A percentile compares a stretch with the other conserved stretches of the same genome.
Evolutionary conservation across 2,113 vertebrate genomes (phyloP).

Genomic region (Osmerus eperlanus): DNA sequence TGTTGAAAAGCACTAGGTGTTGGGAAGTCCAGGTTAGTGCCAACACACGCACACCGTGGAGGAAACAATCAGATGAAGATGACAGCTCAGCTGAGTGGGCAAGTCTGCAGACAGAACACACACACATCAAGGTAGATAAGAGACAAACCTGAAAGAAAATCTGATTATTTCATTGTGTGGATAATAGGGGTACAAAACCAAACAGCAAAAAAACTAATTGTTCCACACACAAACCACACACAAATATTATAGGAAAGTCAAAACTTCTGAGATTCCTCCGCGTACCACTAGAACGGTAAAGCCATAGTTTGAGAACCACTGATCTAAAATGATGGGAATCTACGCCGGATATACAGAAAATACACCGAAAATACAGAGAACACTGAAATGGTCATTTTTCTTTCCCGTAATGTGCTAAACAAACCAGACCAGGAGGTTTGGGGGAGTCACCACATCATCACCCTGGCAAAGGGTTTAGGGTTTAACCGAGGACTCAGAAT

Average conservation of each 20-base stretch:
- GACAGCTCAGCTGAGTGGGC: not conserved
- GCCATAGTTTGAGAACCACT: no score
- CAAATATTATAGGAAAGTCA: no score
- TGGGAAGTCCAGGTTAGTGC: not conserved
- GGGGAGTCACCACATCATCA: not conserved
- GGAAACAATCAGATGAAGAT: not conserved
- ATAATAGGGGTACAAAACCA: not conserved
- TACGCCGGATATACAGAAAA: no score
- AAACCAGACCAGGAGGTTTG: not conserved
- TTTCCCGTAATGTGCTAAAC: no score
- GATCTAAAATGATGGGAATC: no score
- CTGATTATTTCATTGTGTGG: not conserved
- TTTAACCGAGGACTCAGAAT: not conserved
- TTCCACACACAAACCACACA: no score
- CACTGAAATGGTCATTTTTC: no score
- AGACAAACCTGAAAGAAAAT: not conserved
- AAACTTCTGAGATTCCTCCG: no score
- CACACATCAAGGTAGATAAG: not conserved
- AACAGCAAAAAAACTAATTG: no score
- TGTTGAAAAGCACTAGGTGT: not conserved
- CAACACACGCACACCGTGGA: not conserved
- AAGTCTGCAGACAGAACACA: slow-evolving; percentile 34
- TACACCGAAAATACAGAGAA: no score
- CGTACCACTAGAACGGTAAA: no score
- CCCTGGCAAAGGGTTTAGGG: not conserved